Conservation (phyloP, 2,797 vertebrate species). For the Coracias cyanogaster region DNA sequence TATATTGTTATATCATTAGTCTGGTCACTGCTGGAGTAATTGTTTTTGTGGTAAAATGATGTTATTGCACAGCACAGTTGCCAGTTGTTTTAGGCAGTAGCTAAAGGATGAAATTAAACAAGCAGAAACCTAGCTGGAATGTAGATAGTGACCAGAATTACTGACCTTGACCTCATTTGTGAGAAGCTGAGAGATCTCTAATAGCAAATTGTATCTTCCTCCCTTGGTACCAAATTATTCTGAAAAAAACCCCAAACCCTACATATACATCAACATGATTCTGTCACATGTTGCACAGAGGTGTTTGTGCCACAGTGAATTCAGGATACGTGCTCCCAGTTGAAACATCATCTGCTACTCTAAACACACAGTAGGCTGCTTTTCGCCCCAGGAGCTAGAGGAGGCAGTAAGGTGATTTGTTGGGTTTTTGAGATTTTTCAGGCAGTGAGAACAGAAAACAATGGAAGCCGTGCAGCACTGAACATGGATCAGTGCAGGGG, state of each 20-base stretch:
- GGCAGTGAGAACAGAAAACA: background rate
- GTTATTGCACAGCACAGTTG: background rate
- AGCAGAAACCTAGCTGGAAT: background rate
- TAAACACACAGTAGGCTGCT: background rate
- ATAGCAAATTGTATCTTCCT: background rate
- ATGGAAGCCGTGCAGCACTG: background rate
- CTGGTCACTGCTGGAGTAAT: background rate
- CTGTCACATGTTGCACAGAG: background rate
- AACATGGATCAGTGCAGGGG: accelerated
- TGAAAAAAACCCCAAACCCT: background rate
- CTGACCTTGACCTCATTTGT: constrained; percentile 14
- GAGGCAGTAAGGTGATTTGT: background rate
- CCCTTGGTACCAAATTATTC: background rate
- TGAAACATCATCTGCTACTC: background rate
- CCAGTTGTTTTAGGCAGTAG: background rate
- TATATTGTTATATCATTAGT: background rate
- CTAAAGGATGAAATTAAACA: background rate
- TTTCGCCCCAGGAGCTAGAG: background rate
- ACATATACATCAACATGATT: background rate
- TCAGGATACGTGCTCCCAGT: accelerated
- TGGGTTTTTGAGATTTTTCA: accelerated
- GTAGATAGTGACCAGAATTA: background rate
- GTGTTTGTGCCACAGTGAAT: background rate
- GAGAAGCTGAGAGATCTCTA: background rate
- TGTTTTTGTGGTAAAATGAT: background rate